Base-by-base conservation (phyloP, 2,888 invertebrate genomes). In the Pollenia labialis region DNA sequence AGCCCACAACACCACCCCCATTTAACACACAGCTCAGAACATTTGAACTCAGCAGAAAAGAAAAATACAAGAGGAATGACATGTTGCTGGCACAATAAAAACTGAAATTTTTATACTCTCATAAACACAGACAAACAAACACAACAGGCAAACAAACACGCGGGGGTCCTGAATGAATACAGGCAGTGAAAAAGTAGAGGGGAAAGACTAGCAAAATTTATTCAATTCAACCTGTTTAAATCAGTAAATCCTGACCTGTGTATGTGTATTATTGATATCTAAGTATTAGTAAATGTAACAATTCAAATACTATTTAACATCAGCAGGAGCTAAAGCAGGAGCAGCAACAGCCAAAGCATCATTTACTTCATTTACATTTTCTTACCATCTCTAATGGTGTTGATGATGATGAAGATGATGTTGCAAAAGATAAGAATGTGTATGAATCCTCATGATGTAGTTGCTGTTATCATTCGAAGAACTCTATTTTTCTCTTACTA, bases 211-310 rank as follows among this genome's bases (percentile, higher is more conserved):
- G 32, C 14, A 64, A 81, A 82, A 82, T 52, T 54, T 76, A 75
- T 82, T 86, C 83, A 80, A 80, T 83, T 76, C 56, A 74, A 87
- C 54, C 72, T 83, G 83, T 84, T 81, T 87, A 81, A 84, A 84
- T 84, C 81, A 81, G 68, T 68, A 77, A 87, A 87, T 81, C 60
- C 74, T 80, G 79, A 85, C 84, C 84, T 72, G 64, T 64, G 64
- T 76, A 42, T 40, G 48, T 68, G 42, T 74, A 48, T 81, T 81
- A 76, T 81, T 74, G 81, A 81, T 77, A 72, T 77, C 66, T 50
- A 50, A 85, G 72, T 77, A 60, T 84, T 72, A 79, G 52, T 72
- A 76, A 64, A 81, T 83, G 86, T 81, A 76, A 76, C 86, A 76
- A 83, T 83, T 68, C 80, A 68, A 87, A 83, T 72, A 64, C 42